These are phyloP conservation scores for Xiphophorus birchmanni DNA, from an alignment of 2,797 vertebrate genomes.

Conservation along the genomic window DNA sequence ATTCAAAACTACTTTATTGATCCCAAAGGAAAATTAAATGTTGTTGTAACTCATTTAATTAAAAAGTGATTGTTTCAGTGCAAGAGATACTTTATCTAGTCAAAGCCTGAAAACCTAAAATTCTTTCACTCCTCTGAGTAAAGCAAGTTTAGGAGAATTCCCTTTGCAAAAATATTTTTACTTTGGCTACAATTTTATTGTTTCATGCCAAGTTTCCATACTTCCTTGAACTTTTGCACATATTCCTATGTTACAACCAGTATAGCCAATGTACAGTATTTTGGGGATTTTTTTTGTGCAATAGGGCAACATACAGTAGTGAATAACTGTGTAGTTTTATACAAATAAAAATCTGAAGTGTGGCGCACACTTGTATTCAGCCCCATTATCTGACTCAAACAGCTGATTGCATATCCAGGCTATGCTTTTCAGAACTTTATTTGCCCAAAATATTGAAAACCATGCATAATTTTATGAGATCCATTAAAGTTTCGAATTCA, in stretches of 20 bases:
- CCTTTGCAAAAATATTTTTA: neutral
- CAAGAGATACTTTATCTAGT: neutral
- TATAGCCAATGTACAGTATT: no score
- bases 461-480: neutral
- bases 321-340: neutral
- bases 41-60: no score
- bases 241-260: neutral
- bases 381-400: neutral
- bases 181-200: constrained; percentile 13
- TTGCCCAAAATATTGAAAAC: neutral
- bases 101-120: neutral
- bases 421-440: neutral
- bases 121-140: neutral
- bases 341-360: neutral
- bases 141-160: neutral
- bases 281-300: neutral
- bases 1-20: no score
- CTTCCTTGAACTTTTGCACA: neutral
- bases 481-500: neutral
- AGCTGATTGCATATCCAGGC: neutral
- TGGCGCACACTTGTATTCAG: neutral
- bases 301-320: neutral
- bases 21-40: no score
- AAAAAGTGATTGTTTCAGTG: constrained; percentile 1
- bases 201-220: neutral